A percentile compares a stretch with the other conserved stretches of the same genome.
These are phyloP conservation scores for Lasiurus borealis DNA, from an alignment of 2,113 vertebrate species.

Conservation along the genomic window DNA sequence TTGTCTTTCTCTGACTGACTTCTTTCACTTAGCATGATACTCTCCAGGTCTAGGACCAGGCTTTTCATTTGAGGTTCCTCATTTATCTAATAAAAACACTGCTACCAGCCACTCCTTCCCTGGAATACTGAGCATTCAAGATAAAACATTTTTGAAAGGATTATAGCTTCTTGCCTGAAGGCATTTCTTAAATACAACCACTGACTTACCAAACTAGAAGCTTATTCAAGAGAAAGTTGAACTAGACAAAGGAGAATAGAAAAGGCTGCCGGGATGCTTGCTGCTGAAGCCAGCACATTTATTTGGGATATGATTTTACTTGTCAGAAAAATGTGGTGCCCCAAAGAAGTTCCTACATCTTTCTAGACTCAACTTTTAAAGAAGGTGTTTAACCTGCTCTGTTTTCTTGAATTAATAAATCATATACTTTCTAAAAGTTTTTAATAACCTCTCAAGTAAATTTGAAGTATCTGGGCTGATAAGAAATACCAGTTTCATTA, in stretches of 20 bases:
- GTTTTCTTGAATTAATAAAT: constrained; percentile 31
- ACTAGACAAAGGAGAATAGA: not conserved
- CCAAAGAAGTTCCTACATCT: not conserved
- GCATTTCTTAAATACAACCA: constrained; percentile 2
- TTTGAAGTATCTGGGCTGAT: not conserved
- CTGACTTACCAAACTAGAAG: not conserved
- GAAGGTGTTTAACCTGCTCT: not conserved
- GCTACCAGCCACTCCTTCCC: not conserved
- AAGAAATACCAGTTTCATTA: not conserved
- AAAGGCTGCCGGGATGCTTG: not conserved
- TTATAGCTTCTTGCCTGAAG: not conserved
- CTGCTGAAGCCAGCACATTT: not conserved
- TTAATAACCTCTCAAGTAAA: constrained; percentile 19
- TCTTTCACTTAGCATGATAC: no score
- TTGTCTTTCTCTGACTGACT: no score
- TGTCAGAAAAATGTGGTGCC: constrained; percentile 6
- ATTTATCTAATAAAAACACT: not conserved
- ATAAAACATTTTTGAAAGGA: not conserved
- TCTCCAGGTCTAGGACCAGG: not conserved
- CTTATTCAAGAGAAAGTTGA: not conserved
- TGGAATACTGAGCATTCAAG: not conserved
- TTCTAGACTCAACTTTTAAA: not conserved
- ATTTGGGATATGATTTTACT: not conserved
- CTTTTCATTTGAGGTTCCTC: not conserved
- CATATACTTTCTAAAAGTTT: not conserved